These are phyloP conservation scores for Drosophila bunnanda DNA, from an alignment of 2,888 invertebrate genomes.

Conservation along the genomic window DNA sequence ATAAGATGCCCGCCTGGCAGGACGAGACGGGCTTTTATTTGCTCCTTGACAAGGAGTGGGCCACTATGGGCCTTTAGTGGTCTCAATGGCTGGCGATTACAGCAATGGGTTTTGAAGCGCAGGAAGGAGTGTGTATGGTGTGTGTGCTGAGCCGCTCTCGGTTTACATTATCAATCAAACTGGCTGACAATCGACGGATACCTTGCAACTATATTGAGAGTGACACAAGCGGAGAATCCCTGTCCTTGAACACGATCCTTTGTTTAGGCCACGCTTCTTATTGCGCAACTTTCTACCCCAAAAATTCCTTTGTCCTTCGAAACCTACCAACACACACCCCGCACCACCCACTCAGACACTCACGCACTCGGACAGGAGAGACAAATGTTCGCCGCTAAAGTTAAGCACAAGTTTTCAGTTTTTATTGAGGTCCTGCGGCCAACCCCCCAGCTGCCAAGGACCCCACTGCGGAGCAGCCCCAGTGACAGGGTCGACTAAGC, in stretches of 20 bases:
- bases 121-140: conserved; percentile 3
- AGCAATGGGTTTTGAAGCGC: conserved; percentile 33
- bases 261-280: conserved; percentile 56
- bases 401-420: conserved; percentile 64
- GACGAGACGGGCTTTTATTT: conserved; percentile 48
- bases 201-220: conserved; percentile 58
- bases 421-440: conserved; percentile 42
- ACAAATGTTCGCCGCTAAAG: conserved; percentile 61
- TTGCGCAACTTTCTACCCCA: conserved; percentile 32
- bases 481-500: conserved; percentile 54
- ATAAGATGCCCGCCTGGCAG: conserved; percentile 59
- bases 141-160: conserved; percentile 59
- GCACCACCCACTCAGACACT: no score
- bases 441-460: conserved; percentile 13
- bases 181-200: conserved; percentile 73
- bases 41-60: conserved; percentile 40
- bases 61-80: conserved; percentile 32
- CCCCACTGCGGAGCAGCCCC: not conserved
- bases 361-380: conserved; percentile 25
- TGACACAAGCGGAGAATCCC: conserved; percentile 50
- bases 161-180: conserved; percentile 80
- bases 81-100: conserved; percentile 58
- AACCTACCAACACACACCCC: no score
- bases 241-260: conserved; percentile 68
- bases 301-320: conserved; percentile 58